Conservation (phyloP, 2,888 invertebrate genomes). For the Cheilosia scutellata region DNA sequence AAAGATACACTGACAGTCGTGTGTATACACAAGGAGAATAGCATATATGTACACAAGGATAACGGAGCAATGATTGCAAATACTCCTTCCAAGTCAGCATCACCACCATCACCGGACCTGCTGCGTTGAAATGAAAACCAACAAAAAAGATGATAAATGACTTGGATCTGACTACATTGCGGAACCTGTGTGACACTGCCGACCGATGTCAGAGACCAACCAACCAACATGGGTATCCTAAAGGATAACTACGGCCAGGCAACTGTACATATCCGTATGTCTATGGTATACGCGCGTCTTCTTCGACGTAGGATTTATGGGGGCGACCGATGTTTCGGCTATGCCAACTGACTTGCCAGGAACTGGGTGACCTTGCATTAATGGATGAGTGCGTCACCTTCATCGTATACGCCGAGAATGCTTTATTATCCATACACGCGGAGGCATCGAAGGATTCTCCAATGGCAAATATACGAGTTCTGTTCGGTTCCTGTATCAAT, state of each 20-base stretch:
- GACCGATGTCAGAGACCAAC: constrained; percentile 59
- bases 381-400: constrained; percentile 69
- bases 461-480: constrained; percentile 50
- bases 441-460: constrained; percentile 49
- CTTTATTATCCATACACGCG: constrained; percentile 64
- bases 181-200: constrained; percentile 60
- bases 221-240: neutral
- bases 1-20: constrained; percentile 38
- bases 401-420: constrained; percentile 58
- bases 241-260: constrained; percentile 19
- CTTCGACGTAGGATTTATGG: constrained; percentile 58
- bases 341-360: constrained; percentile 2
- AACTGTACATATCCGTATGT: constrained; percentile 6
- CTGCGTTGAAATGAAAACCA: constrained; percentile 4
- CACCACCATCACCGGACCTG: neutral
- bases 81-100: neutral
- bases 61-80: constrained; percentile 30
- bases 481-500: constrained; percentile 57
- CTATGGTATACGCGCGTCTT: constrained; percentile 23
- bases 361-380: constrained; percentile 62
- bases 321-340: constrained; percentile 60
- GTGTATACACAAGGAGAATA: neutral
- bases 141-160: constrained; percentile 67
- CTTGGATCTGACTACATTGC: constrained; percentile 68
- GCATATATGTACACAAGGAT: constrained; percentile 9